These are phyloP conservation scores for Mionectes macconnelli DNA, from an alignment of 2,113 vertebrate genomes.

Conservation along the genomic window DNA sequence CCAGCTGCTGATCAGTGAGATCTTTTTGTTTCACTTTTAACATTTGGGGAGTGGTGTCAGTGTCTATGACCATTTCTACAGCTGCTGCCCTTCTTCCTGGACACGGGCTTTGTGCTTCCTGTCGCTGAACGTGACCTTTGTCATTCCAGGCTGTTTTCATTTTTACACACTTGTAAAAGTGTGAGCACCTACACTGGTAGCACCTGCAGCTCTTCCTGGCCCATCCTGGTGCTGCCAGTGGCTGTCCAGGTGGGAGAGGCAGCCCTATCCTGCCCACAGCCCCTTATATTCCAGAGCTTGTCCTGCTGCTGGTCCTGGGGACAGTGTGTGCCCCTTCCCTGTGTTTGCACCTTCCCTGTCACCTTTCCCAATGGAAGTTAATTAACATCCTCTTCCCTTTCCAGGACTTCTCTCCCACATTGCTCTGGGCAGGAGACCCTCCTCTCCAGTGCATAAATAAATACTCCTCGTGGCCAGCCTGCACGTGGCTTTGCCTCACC, in stretches of 20 bases:
- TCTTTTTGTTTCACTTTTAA: background rate
- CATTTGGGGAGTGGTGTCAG: background rate
- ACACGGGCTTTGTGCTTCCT: background rate
- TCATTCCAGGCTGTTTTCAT: background rate
- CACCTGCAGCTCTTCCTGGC: background rate
- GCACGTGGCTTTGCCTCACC: background rate
- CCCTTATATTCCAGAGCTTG: fast-evolving
- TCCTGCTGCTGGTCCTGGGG: background rate
- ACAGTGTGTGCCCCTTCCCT: background rate
- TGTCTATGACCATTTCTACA: background rate
- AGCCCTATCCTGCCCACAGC: background rate
- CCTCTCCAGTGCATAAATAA: background rate
- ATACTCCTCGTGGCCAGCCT: background rate
- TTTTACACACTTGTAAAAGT: background rate
- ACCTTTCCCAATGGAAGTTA: background rate
- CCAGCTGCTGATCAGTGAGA: background rate
- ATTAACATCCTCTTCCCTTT: background rate
- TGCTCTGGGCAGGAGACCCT: background rate
- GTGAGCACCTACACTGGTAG: too few species aligned
- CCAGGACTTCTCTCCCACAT: background rate
- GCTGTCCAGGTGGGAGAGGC: background rate
- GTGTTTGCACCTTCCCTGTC: background rate
- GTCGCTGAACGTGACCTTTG: background rate
- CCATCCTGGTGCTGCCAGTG: background rate
- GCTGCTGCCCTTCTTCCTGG: background rate